Evolutionary conservation across 2,888 invertebrate species (phyloP).

Genomic region (Drosophila helvetica): DNA sequence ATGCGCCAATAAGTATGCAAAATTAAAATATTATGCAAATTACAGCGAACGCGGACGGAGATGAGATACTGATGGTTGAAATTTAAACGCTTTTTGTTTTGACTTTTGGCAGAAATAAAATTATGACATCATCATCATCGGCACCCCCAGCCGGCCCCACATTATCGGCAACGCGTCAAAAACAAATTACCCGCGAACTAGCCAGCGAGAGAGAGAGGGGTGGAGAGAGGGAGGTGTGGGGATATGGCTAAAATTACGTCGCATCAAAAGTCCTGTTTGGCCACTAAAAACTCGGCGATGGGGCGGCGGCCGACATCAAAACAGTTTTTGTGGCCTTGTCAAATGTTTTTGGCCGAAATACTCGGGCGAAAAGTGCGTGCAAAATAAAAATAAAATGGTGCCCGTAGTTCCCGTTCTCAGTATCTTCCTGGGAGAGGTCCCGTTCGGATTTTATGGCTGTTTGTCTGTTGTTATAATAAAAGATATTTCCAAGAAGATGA

Average conservation of each 20-base stretch:
- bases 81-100: constrained; percentile 67
- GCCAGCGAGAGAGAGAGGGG: constrained; percentile 5
- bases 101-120: constrained; percentile 53
- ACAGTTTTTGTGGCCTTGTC: constrained; percentile 38
- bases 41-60: constrained; percentile 25
- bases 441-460: constrained; percentile 44
- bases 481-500: constrained; percentile 47
- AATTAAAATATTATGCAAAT: constrained; percentile 74
- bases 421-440: background rate
- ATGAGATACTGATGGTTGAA: constrained; percentile 16
- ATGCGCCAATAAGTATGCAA: constrained; percentile 65
- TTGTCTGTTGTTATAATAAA: constrained; percentile 50
- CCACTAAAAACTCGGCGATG: constrained; percentile 29
- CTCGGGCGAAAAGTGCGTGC: constrained; percentile 31
- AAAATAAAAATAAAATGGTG: constrained; percentile 47
- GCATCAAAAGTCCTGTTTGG: constrained; percentile 60
- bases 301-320: constrained; percentile 12
- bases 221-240: constrained; percentile 3
- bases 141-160: background rate
- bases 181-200: constrained; percentile 61
- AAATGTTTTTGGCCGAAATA: background rate
- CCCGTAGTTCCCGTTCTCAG: constrained; percentile 29
- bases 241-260: constrained; percentile 27
- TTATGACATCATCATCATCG: constrained; percentile 65
- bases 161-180: constrained; percentile 58